Evolutionary conservation across 2,113 vertebrate genomes (phyloP).

Genomic region (Gracilinanus agilis): DNA sequence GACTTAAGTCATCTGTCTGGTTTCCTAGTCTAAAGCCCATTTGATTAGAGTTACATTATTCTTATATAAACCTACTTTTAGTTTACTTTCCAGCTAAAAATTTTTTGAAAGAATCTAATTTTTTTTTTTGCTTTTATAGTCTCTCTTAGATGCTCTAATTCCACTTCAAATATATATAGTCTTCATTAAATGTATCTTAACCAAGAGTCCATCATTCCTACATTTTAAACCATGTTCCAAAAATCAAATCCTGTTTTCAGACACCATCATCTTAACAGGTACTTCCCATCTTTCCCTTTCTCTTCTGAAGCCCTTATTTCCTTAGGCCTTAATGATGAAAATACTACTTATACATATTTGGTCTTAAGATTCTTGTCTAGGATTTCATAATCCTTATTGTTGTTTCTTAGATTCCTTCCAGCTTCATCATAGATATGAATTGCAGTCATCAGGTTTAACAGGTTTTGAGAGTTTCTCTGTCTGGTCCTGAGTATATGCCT

Average conservation of each 20-base stretch:
- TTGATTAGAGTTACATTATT: no score
- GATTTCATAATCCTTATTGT: not conserved
- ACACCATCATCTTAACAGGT: not conserved
- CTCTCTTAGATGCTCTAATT: constrained; percentile 95
- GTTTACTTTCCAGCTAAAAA: no score
- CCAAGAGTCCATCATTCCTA: not conserved
- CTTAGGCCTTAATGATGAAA: not conserved
- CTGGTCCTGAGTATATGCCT: not conserved
- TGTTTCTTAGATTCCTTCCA: not conserved
- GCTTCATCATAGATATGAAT: not conserved
- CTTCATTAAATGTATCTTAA: not conserved
- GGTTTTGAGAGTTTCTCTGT: not conserved
- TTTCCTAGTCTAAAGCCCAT: no score
- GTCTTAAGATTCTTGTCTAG: not conserved
- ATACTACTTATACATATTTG: not conserved
- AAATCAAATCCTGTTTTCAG: not conserved
- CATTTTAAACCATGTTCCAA: not conserved
- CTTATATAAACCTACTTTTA: no score
- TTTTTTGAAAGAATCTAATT: not conserved
- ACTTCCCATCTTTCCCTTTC: not conserved
- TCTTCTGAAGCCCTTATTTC: not conserved
- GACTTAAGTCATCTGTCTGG: no score
- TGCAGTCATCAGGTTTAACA: not conserved
- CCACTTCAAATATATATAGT: constrained; percentile 96
- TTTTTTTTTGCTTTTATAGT: constrained; percentile 80